phyloP scores from a whole-genome alignment of 2,113 vertebrate genomes.

The Paramisgurnus dabryanus region DNA sequence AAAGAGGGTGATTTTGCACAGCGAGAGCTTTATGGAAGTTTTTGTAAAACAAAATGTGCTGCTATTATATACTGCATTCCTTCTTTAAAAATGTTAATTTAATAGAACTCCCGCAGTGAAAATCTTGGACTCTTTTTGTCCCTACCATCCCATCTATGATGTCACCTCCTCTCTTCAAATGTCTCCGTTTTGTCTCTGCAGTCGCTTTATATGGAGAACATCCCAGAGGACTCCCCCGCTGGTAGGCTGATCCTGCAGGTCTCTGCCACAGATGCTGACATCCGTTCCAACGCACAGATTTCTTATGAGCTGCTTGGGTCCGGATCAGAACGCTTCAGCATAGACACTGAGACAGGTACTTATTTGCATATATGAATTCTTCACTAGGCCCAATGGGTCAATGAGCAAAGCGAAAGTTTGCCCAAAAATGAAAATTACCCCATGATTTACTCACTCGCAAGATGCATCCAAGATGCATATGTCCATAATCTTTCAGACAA shows the following conservation, averaged over 20 bases:
- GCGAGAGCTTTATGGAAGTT: background rate
- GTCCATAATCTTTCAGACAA: no score
- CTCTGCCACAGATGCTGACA: constrained; percentile 89
- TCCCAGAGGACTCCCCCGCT: constrained; percentile 86
- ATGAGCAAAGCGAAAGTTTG: background rate
- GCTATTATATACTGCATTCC: constrained; percentile 19
- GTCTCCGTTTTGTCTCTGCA: constrained; percentile 56
- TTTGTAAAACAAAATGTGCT: constrained; percentile 22
- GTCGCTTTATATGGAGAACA: constrained; percentile 82
- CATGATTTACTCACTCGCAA: no score
- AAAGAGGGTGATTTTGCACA: constrained; percentile 26
- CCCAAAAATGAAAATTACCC: no score
- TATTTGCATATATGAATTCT: background rate
- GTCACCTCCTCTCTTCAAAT: background rate
- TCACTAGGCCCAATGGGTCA: no score
- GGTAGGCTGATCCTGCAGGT: constrained; percentile 89
- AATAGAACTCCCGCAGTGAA: background rate
- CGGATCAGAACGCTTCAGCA: constrained; percentile 86
- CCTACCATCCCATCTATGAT: background rate
- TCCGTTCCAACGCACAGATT: constrained; percentile 94
- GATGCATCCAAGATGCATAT: no score
- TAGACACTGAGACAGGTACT: constrained; percentile 89
- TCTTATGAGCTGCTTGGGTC: constrained; percentile 84
- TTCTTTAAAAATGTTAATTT: constrained; percentile 21
- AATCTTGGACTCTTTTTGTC: constrained; percentile 21